phyloP scores from a whole-genome alignment of 2,797 vertebrate genomes.

The Lacerta viridis region DNA sequence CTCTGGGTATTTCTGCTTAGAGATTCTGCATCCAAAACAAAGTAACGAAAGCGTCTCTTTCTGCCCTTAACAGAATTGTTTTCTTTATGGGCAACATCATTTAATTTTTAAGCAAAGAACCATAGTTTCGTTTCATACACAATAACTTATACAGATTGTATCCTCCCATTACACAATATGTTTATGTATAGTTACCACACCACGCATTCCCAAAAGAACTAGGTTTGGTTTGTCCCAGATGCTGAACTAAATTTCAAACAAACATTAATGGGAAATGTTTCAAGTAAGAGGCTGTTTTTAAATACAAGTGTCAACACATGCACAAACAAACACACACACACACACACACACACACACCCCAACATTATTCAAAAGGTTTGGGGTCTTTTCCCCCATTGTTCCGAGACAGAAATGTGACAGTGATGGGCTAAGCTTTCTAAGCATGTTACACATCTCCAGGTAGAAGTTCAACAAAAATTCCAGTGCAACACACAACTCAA shows the following conservation, averaged over 20 bases:
- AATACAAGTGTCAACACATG: not conserved
- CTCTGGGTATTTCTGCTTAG: slow-evolving; percentile 71
- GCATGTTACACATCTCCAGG: not conserved
- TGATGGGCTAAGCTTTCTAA: not conserved
- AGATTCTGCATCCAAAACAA: slow-evolving; percentile 76
- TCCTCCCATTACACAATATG: not conserved
- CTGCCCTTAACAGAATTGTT: not conserved
- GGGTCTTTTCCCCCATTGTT: not conserved
- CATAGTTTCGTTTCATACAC: not conserved
- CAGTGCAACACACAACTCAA: not conserved
- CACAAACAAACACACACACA: not conserved
- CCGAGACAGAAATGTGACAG: not conserved
- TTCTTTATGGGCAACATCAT: not conserved
- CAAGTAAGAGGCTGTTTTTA: not conserved
- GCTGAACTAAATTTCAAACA: not conserved
- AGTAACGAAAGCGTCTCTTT: slow-evolving; percentile 15
- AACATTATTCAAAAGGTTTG: not conserved
- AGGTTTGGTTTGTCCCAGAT: not conserved
- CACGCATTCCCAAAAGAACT: not conserved
- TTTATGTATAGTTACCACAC: not conserved
- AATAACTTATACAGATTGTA: not conserved
- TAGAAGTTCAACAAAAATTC: not conserved
- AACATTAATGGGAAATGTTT: not conserved
- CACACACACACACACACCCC: not conserved
- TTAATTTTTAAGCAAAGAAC: not conserved